phyloP scores from a whole-genome alignment of 37 sponge, comb jelly and placozoan species.

The Eunapius fragilis region DNA sequence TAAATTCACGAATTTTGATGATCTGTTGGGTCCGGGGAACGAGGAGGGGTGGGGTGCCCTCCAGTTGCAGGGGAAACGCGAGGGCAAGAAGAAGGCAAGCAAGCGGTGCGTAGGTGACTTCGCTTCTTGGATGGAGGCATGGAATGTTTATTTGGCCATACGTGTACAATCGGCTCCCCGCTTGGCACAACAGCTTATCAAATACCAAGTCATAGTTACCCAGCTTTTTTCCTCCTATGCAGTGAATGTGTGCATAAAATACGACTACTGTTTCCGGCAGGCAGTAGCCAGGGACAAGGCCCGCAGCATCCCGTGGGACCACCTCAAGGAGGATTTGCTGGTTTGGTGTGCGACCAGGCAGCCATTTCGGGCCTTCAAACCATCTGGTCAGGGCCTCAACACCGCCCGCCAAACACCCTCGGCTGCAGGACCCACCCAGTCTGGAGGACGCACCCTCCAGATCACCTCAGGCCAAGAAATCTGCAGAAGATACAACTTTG shows the following conservation, averaged over 20 bases:
- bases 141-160: no score
- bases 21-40: no score
- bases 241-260: not conserved
- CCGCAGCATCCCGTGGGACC: slow-evolving; percentile 17
- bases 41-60: no score
- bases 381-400: not conserved
- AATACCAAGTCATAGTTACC: no score
- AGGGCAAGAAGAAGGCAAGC: no score
- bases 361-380: slow-evolving; percentile 5
- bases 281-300: slow-evolving; percentile 18
- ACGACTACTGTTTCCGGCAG: slow-evolving; percentile 21
- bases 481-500: slow-evolving; percentile 27
- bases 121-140: no score
- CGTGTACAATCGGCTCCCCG: no score
- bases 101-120: no score
- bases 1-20: no score
- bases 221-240: no score
- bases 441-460: slow-evolving; percentile 3
- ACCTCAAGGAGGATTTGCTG: slow-evolving; percentile 12
- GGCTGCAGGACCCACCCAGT: slow-evolving; percentile 5
- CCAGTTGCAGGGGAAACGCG: no score
- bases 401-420: not conserved
- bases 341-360: slow-evolving; percentile 6
- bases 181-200: no score
- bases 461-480: slow-evolving; percentile 15